Evolutionary conservation across 2,113 vertebrate species (phyloP).

Genomic region (Cranoglanis bouderius): DNA sequence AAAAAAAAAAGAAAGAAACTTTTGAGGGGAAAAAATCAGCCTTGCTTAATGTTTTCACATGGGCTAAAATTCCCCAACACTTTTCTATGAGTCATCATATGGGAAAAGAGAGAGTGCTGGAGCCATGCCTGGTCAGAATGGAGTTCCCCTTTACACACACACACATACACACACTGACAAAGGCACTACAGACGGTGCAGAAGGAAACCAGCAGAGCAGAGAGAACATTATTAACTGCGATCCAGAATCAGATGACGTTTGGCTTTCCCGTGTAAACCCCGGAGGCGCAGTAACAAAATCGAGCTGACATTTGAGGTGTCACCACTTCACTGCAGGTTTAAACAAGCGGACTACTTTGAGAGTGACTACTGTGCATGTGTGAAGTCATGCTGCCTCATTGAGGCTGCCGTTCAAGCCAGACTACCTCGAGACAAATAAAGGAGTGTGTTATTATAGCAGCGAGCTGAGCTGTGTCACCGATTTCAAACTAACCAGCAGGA

Average conservation of each 20-base stretch:
- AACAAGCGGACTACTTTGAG: slow-evolving; percentile 19
- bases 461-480: neutral
- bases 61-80: slow-evolving; percentile 51
- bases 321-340: slow-evolving; percentile 18
- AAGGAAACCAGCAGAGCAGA: slow-evolving; percentile 9
- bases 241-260: slow-evolving; percentile 26
- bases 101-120: slow-evolving; percentile 50
- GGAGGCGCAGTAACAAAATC: slow-evolving; percentile 25
- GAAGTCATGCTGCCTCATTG: slow-evolving; percentile 40
- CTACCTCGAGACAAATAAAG: slow-evolving; percentile 32
- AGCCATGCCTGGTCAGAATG: slow-evolving; percentile 49
- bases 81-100: slow-evolving; percentile 54
- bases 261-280: slow-evolving; percentile 12
- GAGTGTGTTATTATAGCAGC: neutral
- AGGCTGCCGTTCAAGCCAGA: neutral
- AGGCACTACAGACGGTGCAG: slow-evolving; percentile 7
- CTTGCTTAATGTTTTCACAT: slow-evolving; percentile 21
- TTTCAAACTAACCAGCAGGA: neutral
- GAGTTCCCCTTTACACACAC: slow-evolving; percentile 55
- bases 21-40: slow-evolving; percentile 22
- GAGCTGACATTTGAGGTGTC: slow-evolving; percentile 29
- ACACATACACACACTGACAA: slow-evolving; percentile 31
- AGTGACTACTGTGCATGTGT: slow-evolving; percentile 32
- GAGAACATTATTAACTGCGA: neutral
- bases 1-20: neutral